Conservation (phyloP, 2,113 vertebrate species). For the Rhipidura dahli region DNA sequence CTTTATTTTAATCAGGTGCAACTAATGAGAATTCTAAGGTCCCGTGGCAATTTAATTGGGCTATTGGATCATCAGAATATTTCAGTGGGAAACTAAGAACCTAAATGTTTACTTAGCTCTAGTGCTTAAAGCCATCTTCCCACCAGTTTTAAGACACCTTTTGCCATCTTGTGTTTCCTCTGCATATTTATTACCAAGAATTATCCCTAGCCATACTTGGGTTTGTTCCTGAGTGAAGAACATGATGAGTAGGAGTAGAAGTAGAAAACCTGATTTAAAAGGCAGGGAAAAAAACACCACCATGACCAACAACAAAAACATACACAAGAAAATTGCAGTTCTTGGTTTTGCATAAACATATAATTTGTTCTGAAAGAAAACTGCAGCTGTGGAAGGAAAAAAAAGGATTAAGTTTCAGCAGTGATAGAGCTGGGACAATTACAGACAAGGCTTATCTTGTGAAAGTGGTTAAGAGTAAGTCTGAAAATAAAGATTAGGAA, state of each 20-base stretch:
- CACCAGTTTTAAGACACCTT: background rate
- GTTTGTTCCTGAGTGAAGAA: background rate
- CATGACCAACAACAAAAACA: background rate
- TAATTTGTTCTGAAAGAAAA: constrained; percentile 1
- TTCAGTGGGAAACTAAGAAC: background rate
- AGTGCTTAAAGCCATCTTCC: background rate
- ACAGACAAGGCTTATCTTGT: background rate
- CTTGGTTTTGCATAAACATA: background rate
- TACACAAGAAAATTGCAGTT: background rate
- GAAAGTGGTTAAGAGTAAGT: background rate
- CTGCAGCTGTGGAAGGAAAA: background rate
- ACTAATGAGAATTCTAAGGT: background rate
- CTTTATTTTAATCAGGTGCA: background rate
- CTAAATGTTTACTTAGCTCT: background rate
- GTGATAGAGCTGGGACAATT: background rate
- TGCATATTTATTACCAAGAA: background rate
- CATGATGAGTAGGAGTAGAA: background rate
- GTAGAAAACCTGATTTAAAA: background rate
- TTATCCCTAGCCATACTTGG: background rate
- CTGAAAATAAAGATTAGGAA: background rate
- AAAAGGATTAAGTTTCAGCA: constrained; percentile 12
- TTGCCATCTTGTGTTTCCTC: background rate
- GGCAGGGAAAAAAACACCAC: accelerated
- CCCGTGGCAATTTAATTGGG: background rate
- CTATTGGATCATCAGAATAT: background rate